Evolutionary conservation across 1,140 invertebrate species (phyloP).

Genomic region (Pogonomyrmex californicus): DNA sequence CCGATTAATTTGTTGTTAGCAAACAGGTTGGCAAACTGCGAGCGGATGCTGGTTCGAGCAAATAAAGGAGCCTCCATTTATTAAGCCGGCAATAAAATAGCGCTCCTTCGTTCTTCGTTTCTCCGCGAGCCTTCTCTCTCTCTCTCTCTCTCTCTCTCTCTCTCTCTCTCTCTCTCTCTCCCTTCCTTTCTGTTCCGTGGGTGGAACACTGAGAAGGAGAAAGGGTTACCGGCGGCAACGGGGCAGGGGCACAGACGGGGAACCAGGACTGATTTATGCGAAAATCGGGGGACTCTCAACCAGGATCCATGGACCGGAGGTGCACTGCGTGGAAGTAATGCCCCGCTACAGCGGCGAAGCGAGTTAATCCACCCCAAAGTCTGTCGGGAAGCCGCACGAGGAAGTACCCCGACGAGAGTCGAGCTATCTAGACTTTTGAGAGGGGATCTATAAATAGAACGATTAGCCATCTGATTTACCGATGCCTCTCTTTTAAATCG

Average conservation of each 20-base stretch:
- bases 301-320: constrained; percentile 63
- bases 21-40: constrained; percentile 86
- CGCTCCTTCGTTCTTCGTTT: constrained; percentile 75
- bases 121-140: constrained; percentile 46
- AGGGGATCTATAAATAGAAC: constrained; percentile 69
- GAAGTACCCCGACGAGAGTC: constrained; percentile 65
- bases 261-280: constrained; percentile 77
- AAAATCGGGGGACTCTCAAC: constrained; percentile 75
- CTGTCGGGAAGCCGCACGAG: constrained; percentile 64
- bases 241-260: constrained; percentile 49
- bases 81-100: constrained; percentile 86
- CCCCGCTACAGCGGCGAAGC: constrained; percentile 60
- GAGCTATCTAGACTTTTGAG: constrained; percentile 53
- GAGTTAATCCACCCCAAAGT: constrained; percentile 74
- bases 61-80: constrained; percentile 86
- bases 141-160: constrained; percentile 54
- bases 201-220: constrained; percentile 71
- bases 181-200: constrained; percentile 65
- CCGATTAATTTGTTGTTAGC: constrained; percentile 86
- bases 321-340: constrained; percentile 74
- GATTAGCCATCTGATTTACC: constrained; percentile 75
- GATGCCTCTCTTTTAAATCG: constrained; percentile 61
- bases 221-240: constrained; percentile 63
- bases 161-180: constrained; percentile 16
- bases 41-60: constrained; percentile 83